Percentiles rank a stretch among this genome's conserved stretches.
These are phyloP conservation scores for Scolopax bukidnonensis DNA, from an alignment of 2,797 vertebrate genomes.

Conservation along the genomic window DNA sequence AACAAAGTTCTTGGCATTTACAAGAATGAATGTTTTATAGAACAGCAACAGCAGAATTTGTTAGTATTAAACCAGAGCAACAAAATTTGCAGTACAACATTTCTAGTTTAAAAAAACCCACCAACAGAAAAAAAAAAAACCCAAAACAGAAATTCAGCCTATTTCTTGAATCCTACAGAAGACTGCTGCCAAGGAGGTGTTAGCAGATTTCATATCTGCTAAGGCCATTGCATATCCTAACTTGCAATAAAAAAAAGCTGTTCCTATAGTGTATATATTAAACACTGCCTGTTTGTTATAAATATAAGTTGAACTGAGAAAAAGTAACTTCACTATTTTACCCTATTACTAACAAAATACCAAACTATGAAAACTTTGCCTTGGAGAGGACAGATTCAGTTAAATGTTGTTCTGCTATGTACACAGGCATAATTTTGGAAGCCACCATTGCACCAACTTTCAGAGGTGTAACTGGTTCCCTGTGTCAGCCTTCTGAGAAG, in stretches of 20 bases:
- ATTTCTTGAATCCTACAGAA: background rate
- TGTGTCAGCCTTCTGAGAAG: background rate
- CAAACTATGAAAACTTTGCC: background rate
- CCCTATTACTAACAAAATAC: background rate
- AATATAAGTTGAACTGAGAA: background rate
- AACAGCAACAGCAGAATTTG: background rate
- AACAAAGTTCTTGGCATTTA: background rate
- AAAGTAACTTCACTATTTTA: background rate
- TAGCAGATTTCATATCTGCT: background rate
- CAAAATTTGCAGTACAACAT: background rate
- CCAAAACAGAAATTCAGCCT: background rate
- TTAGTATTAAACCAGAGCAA: background rate
- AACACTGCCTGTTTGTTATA: background rate
- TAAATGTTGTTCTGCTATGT: background rate
- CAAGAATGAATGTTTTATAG: background rate
- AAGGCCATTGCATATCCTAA: conserved; percentile 6
- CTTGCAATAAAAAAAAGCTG: background rate
- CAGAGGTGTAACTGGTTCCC: background rate
- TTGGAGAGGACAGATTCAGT: background rate
- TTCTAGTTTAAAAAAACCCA: background rate
- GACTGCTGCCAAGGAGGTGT: background rate
- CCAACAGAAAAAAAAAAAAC: background rate
- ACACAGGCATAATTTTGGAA: background rate
- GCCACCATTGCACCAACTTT: background rate
- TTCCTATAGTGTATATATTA: background rate